Conservation (phyloP, 2,888 invertebrate species). For the Lasioglossum pauxillum region DNA sequence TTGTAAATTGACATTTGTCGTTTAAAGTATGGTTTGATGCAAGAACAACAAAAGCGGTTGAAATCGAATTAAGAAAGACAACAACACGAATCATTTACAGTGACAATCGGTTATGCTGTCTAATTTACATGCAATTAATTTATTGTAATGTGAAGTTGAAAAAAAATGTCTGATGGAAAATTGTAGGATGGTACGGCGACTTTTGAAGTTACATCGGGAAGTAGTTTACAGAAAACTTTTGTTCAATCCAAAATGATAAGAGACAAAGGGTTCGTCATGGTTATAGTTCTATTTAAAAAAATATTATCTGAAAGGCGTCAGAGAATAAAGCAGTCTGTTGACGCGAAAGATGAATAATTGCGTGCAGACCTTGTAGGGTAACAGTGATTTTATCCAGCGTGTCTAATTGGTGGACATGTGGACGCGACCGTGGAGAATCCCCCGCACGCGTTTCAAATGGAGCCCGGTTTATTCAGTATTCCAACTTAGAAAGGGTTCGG, state of each 20-base stretch:
- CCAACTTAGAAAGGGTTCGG: conserved; percentile 74
- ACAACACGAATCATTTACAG: too few species aligned
- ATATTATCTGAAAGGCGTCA: conserved; percentile 25
- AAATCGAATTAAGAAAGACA: too few species aligned
- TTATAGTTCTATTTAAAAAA: conserved; percentile 23
- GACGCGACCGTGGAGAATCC: conserved; percentile 78
- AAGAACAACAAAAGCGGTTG: not conserved
- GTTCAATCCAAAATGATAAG: not conserved
- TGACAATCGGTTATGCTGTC: too few species aligned
- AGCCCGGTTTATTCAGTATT: conserved; percentile 72
- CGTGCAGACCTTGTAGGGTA: conserved; percentile 47
- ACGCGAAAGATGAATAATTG: conserved; percentile 58
- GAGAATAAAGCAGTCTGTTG: conserved; percentile 34
- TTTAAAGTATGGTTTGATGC: not conserved
- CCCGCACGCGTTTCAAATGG: conserved; percentile 72
- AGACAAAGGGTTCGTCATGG: not conserved
- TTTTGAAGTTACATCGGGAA: not conserved
- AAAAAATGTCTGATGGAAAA: not conserved
- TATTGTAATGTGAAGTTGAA: not conserved
- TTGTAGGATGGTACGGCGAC: not conserved
- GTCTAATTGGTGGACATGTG: conserved; percentile 75
- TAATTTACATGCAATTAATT: not conserved
- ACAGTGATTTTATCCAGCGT: conserved; percentile 66
- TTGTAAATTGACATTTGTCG: not conserved
- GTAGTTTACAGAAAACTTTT: not conserved